A percentile compares a stretch with the other conserved stretches of the same genome.
phyloP scores from a whole-genome alignment of 2,888 invertebrate species.

The Pyrrhia umbra region DNA sequence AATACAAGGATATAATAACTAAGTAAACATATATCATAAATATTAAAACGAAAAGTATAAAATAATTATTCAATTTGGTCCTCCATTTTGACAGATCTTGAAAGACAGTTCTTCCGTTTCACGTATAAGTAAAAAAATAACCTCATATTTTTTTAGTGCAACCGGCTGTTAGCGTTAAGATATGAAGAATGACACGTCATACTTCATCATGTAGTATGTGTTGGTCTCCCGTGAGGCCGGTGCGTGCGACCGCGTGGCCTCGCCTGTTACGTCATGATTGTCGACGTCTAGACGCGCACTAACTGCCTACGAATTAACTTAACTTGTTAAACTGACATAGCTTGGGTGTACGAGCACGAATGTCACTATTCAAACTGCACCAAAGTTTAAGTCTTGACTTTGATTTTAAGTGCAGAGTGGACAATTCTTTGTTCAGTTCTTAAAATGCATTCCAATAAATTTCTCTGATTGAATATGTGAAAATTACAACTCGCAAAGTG shows the following conservation, averaged over 20 bases:
- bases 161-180: neutral
- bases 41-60: too few species aligned
- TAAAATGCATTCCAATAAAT: neutral
- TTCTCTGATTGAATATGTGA: neutral
- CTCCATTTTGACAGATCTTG: too few species aligned
- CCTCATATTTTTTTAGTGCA: too few species aligned
- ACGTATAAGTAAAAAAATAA: too few species aligned
- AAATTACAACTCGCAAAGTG: neutral
- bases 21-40: too few species aligned
- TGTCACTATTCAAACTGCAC: neutral
- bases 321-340: constrained; percentile 8
- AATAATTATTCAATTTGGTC: too few species aligned
- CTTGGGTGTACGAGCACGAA: neutral
- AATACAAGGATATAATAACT: too few species aligned
- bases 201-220: neutral
- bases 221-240: neutral
- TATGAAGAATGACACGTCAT: neutral
- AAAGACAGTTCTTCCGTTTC: too few species aligned
- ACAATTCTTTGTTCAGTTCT: neutral
- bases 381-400: neutral
- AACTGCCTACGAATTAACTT: neutral
- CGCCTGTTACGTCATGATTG: neutral
- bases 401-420: neutral
- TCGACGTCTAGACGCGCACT: constrained; percentile 15
- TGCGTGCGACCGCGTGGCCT: neutral